Percentiles rank a stretch among this genome's conserved stretches.
These are phyloP conservation scores for Anseranas semipalmata DNA, from an alignment of 2,113 vertebrate genomes.

Conservation along the genomic window DNA sequence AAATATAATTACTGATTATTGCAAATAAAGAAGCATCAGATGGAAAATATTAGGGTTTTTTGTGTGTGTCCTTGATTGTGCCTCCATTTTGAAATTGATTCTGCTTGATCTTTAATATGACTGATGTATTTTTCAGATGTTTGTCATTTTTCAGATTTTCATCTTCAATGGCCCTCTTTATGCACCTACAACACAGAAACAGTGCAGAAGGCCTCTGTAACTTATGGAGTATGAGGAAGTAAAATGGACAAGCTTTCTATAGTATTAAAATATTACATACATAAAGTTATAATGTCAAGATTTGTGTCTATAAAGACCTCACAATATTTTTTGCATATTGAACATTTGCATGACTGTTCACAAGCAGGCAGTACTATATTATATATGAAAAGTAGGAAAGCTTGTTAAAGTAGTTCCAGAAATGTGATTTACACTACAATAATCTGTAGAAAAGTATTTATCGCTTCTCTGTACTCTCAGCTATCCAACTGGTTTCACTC, in stretches of 20 bases:
- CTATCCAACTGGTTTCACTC: not conserved
- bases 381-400: not conserved
- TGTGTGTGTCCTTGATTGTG: not conserved
- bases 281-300: not conserved
- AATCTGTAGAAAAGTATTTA: not conserved
- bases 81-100: not conserved
- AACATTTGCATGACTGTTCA: not conserved
- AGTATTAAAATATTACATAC: not conserved
- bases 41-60: not conserved
- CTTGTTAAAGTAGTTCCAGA: not conserved
- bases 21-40: not conserved
- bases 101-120: not conserved
- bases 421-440: not conserved
- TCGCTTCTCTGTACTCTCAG: not conserved
- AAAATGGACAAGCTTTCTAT: not conserved
- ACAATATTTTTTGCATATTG: not conserved
- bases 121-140: not conserved
- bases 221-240: not conserved
- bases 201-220: not conserved
- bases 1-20: not conserved
- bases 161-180: not conserved
- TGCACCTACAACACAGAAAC: not conserved
- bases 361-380: not conserved
- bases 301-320: not conserved
- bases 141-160: not conserved